Evolutionary conservation across 1,140 invertebrate genomes (phyloP).

Genomic region (Magallana ariakensis): DNA sequence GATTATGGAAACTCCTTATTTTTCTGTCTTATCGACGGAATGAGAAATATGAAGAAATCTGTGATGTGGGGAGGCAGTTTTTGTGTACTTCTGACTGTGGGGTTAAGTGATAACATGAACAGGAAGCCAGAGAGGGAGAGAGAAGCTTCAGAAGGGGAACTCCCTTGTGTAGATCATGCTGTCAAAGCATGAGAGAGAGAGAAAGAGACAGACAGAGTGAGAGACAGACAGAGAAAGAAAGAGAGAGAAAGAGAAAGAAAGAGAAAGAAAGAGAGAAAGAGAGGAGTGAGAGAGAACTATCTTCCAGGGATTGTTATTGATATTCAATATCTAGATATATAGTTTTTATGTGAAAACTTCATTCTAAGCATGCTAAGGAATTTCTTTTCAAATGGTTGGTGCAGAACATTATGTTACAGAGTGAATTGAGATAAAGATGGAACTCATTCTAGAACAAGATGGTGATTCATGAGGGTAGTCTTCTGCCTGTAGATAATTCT

Average conservation of each 20-base stretch:
- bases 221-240: background rate
- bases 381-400: too few species aligned
- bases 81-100: background rate
- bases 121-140: background rate
- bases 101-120: background rate
- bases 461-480: too few species aligned
- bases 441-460: too few species aligned
- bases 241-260: background rate
- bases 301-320: background rate
- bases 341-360: too few species aligned
- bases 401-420: too few species aligned
- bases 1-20: constrained; percentile 9
- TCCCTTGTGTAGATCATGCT: background rate
- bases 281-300: background rate
- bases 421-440: too few species aligned
- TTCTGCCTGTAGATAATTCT: too few species aligned
- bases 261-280: background rate
- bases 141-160: background rate
- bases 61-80: background rate
- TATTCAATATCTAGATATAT: too few species aligned
- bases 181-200: background rate
- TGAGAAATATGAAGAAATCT: background rate
- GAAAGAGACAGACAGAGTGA: background rate
- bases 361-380: too few species aligned
- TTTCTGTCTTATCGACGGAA: background rate